Base-by-base conservation (phyloP, 1,140 invertebrate genomes). In the Tyrophagus putrescentiae region DNA sequence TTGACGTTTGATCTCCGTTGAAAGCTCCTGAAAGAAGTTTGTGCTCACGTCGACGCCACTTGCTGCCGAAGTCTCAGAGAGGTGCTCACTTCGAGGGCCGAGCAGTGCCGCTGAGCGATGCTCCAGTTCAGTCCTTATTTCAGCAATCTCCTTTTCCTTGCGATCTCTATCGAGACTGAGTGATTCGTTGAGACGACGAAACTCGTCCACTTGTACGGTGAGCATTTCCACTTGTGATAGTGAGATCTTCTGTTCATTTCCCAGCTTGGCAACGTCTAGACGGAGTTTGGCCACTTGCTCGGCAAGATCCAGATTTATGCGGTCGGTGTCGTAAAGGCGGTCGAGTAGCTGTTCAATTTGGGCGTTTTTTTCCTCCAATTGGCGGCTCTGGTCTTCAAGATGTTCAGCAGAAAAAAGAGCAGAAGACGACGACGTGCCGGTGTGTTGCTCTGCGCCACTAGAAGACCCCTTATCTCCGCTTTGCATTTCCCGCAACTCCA, bases 271-370 rank as follows among this genome's bases (percentile, higher is more conserved):
- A n/a, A 59, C 27, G 39, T 63, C 57, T n/a, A 63, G 32, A 6
- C 52, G 50, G 9, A 63, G 33, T 57, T 44, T 63, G 34, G 52
- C 52, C 28, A 63, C 44, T 48, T 63, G 58, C 32, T 61, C 31
- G 16, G 53, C 62, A n/a, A 63, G 21, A n/a, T 63, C 58, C 18
- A 57, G n/a, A 36, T 61, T 63, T 2, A 48, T 45, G 13, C 28
- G 9, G 21, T 63, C 62, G 18, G 50, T 36, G 31, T 54, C 45
- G 32, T 56, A 34, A 23, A 61, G 28, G 31, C 54, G 36, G 33
- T 63, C 59, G 1, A 63, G 34, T 25, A 63, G 28, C 23, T 18
- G 27, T 45, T 60, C 48, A 27, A 63, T 61, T 57, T 63, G 58
- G 13, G 42, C 39, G 61, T 63, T 63, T 34, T 61, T 63, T 28